Percentiles rank a stretch among this genome's conserved stretches.
Conservation (phyloP, 1,140 invertebrate genomes). For the Brachionus manjavacas region DNA sequence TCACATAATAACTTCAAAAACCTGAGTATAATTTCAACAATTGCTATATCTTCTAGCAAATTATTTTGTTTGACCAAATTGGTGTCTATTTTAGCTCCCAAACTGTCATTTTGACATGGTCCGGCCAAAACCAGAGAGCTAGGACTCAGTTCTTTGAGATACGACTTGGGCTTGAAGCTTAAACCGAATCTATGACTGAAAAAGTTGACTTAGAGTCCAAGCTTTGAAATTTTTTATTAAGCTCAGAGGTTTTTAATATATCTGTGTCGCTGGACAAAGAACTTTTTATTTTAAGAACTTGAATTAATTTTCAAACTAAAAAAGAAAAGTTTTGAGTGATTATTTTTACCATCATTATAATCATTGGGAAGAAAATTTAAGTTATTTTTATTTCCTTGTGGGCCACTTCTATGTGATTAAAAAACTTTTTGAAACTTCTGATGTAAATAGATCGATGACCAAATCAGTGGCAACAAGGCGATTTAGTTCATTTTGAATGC, state of each 20-base stretch:
- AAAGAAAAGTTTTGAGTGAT: neutral
- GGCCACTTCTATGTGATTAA: slow-evolving; percentile 88
- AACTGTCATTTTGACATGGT: neutral
- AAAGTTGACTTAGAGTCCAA: neutral
- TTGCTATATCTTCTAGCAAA: slow-evolving; percentile 68
- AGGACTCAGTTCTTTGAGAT: neutral
- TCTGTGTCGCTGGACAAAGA: neutral
- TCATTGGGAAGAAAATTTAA: neutral
- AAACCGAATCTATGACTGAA: neutral
- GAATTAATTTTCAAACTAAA: neutral
- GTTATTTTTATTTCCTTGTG: slow-evolving; percentile 85
- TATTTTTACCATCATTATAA: slow-evolving; percentile 4
- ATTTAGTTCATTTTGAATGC: slow-evolving; percentile 77
- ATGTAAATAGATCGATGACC: slow-evolving; percentile 93
- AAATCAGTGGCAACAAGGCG: slow-evolving; percentile 88
- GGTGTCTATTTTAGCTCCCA: neutral
- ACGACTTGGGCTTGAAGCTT: neutral
- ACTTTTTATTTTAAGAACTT: neutral
- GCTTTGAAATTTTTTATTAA: neutral
- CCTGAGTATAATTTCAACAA: slow-evolving; percentile 90
- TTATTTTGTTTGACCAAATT: neutral
- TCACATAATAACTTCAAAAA: slow-evolving; percentile 96
- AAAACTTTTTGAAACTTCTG: slow-evolving; percentile 72
- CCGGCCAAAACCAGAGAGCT: neutral
- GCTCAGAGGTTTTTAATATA: neutral